Percentiles rank a stretch among this genome's conserved stretches.
Evolutionary conservation across 2,113 vertebrate species (phyloP).

Genomic region (Numida meleagris): DNA sequence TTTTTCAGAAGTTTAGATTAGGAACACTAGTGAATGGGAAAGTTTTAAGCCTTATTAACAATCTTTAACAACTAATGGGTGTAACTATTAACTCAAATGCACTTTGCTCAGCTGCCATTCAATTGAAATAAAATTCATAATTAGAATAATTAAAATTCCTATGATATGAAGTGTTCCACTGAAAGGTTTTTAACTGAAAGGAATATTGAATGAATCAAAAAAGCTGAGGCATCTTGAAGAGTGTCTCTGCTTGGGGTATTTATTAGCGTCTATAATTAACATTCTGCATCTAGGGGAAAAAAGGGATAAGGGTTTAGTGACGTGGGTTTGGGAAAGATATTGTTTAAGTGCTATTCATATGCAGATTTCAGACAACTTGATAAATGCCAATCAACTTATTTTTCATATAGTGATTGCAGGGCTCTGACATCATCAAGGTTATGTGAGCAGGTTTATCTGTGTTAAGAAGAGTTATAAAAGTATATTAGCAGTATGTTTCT

Average conservation of each 20-base stretch:
- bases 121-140: not conserved
- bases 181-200: not conserved
- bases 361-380: not conserved
- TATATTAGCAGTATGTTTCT: not conserved
- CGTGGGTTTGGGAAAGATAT: not conserved
- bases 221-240: not conserved
- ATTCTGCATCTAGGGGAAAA: not conserved
- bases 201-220: not conserved
- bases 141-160: not conserved
- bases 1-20: slow-evolving; percentile 23
- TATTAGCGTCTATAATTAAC: not conserved
- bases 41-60: slow-evolving; percentile 33
- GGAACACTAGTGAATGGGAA: not conserved
- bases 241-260: not conserved
- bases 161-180: not conserved
- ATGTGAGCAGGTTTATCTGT: not conserved
- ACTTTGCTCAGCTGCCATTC: not conserved
- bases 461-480: not conserved
- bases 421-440: not conserved
- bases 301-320: not conserved
- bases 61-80: not conserved
- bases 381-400: not conserved
- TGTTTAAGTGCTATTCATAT: not conserved
- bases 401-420: not conserved
- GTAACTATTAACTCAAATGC: not conserved